These are phyloP conservation scores for Andricus grossulariae DNA, from an alignment of 1,140 invertebrate genomes.

Conservation along the genomic window DNA sequence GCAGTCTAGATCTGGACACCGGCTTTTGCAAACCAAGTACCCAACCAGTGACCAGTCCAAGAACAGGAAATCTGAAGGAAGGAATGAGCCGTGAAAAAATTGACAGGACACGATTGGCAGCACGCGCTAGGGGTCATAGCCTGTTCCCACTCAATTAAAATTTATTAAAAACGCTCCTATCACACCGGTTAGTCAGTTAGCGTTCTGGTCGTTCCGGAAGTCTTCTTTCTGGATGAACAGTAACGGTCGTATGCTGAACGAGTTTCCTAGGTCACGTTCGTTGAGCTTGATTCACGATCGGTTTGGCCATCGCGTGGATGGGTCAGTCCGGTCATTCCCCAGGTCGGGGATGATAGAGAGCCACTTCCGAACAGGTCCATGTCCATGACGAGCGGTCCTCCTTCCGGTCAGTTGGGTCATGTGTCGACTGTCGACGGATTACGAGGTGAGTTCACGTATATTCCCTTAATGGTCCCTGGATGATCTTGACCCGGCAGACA, in stretches of 20 bases:
- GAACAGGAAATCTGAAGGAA: constrained; percentile 53
- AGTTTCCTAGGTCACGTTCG: constrained; percentile 42
- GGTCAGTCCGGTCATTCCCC: constrained; percentile 51
- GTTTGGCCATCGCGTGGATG: constrained; percentile 53
- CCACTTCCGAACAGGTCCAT: constrained; percentile 43
- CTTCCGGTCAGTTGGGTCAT: constrained; percentile 63
- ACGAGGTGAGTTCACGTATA: constrained; percentile 55
- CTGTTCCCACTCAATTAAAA: constrained; percentile 61
- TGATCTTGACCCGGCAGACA: constrained; percentile 66
- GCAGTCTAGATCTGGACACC: constrained; percentile 53
- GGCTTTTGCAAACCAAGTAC: constrained; percentile 43
- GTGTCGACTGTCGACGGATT: constrained; percentile 65
- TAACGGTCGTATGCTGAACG: constrained; percentile 51
- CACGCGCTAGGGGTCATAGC: constrained; percentile 56
- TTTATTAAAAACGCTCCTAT: constrained; percentile 54
- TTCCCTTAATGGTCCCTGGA: constrained; percentile 56
- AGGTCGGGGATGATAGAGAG: constrained; percentile 46
- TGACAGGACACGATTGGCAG: constrained; percentile 54
- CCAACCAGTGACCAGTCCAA: constrained; percentile 44
- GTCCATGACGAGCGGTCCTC: constrained; percentile 45
- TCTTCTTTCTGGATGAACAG: not conserved
- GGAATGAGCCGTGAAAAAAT: constrained; percentile 57
- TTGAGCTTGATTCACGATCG: constrained; percentile 35
- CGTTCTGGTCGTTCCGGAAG: constrained; percentile 2
- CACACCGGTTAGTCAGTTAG: constrained; percentile 45